Evolutionary conservation across 2,888 invertebrate species (phyloP), one percentile per base, ranked within the genome.

Genomic region (Leucophenga maculata): DNA sequence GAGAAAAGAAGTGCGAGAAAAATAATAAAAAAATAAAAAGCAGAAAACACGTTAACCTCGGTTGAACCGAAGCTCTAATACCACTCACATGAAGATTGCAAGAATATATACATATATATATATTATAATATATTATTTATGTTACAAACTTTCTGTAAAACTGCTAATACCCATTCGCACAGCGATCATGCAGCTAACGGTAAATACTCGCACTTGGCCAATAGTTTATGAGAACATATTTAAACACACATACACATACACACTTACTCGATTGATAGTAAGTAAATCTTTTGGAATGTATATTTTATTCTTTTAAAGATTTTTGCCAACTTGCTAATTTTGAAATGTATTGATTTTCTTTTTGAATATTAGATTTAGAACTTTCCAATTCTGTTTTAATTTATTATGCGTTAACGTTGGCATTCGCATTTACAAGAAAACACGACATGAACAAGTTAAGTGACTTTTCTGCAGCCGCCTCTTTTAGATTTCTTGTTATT

Each of bases 371-470:
- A 39, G 39, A 8, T 39, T 39, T 39, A 39, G 39, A 39, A 39
- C 8, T 39, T 20, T 54, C 54, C 18, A 18, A 54, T 22, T 50
- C 18, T 50, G n/a, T 11, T 50, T 50, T 6, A 11, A 54, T 18
- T 54, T 54, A 18, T 54, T 20, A 54, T n/a, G 13, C 54, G 11
- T 54, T 54, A 54, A 54, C 16, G 6, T 18, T 22, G 6, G 11
- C 50, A 14, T n/a, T 50, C 6, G 50, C 50, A 50, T n/a, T 50
- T 50, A 14, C 18, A 16, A 54, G 18, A 13, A 20, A 9, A 3
- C 6, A 22, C 14, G 6, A 57, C 72, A 65, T 67, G 72, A 80
- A 83, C 82, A 76, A 83, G 83, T 79, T 79, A 76, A 69, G 76
- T 71, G 75, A 82, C 80, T 82, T 80, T 68, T 72, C 44, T 31